These are phyloP conservation scores for Nemapogon koenigi DNA, from an alignment of 2,888 invertebrate species.

Conservation along the genomic window DNA sequence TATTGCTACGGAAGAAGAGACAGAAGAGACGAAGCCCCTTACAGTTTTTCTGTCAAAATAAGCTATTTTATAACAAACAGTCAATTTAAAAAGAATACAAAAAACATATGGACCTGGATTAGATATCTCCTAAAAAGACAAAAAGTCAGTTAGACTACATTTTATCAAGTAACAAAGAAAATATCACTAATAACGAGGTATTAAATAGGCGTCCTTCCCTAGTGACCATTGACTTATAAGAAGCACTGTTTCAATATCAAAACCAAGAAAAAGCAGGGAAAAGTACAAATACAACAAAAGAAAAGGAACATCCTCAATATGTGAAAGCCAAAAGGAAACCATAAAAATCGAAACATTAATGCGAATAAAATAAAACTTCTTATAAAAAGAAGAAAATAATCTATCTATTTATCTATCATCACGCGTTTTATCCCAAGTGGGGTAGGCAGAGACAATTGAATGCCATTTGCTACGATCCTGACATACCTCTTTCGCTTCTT, in stretches of 20 bases:
- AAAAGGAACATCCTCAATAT: background rate
- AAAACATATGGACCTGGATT: slow-evolving; percentile 13
- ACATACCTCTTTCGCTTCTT: no score
- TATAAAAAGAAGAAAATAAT: slow-evolving; percentile 11
- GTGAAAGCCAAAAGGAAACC: background rate
- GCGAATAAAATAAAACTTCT: background rate
- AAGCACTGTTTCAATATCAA: slow-evolving; percentile 7
- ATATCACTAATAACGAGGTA: slow-evolving; percentile 12
- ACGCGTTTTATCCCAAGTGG: no score
- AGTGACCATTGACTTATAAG: slow-evolving; percentile 14
- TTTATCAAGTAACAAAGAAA: slow-evolving; percentile 11
- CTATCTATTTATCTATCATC: no score
- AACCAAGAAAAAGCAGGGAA: background rate
- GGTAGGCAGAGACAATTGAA: no score
- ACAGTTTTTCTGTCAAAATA: slow-evolving; percentile 14
- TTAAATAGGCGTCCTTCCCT: slow-evolving; percentile 9
- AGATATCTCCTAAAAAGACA: slow-evolving; percentile 13
- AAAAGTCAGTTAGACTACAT: slow-evolving; percentile 14
- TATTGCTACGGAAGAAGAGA: slow-evolving; percentile 16
- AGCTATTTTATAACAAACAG: slow-evolving; percentile 13
- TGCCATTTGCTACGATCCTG: no score
- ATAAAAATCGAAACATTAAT: background rate
- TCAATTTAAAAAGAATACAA: slow-evolving; percentile 15
- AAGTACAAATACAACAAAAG: slow-evolving; percentile 1
- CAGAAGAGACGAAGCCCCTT: slow-evolving; percentile 14